A percentile compares a stretch with the other conserved stretches of the same genome.
phyloP scores from a whole-genome alignment of 2,797 vertebrate genomes.

The Benthosema pterotum region DNA sequence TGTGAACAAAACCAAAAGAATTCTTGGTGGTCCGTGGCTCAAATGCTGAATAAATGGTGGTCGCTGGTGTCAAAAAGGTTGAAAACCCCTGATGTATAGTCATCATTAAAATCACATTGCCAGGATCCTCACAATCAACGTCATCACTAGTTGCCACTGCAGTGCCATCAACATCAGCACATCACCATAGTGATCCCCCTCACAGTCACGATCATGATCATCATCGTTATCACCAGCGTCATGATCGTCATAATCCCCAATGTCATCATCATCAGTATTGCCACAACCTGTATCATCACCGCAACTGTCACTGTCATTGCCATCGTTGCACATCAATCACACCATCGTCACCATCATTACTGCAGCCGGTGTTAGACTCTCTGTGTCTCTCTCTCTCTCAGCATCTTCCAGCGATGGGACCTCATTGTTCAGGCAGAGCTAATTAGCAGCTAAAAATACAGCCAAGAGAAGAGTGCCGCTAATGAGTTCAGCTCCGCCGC shows the following conservation, averaged over 20 bases:
- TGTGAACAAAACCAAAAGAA: too few species aligned
- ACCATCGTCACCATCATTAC: not conserved
- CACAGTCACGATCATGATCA: not conserved
- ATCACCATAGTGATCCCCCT: slow-evolving; percentile 1
- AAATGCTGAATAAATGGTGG: too few species aligned
- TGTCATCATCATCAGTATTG: not conserved
- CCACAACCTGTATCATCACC: not conserved
- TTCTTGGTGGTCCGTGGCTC: too few species aligned
- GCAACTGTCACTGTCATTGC: not conserved
- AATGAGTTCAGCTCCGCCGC: slow-evolving; percentile 65
- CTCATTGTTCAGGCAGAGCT: slow-evolving; percentile 47
- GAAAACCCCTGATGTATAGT: not conserved
- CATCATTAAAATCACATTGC: not conserved
- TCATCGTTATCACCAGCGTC: not conserved
- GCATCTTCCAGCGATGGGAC: slow-evolving; percentile 25
- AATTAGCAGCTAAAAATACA: slow-evolving; percentile 67
- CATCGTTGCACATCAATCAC: not conserved
- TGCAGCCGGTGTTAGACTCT: slow-evolving; percentile 1
- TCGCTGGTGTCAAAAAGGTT: too few species aligned
- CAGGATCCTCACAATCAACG: not conserved
- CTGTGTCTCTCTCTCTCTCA: too few species aligned
- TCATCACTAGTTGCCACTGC: not conserved
- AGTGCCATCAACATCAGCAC: slow-evolving; percentile 2
- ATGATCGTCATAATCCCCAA: not conserved
- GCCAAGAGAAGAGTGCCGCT: slow-evolving; percentile 50